Base-by-base conservation (phyloP, 2,113 vertebrate species). In the Triplophysa dalaica region DNA sequence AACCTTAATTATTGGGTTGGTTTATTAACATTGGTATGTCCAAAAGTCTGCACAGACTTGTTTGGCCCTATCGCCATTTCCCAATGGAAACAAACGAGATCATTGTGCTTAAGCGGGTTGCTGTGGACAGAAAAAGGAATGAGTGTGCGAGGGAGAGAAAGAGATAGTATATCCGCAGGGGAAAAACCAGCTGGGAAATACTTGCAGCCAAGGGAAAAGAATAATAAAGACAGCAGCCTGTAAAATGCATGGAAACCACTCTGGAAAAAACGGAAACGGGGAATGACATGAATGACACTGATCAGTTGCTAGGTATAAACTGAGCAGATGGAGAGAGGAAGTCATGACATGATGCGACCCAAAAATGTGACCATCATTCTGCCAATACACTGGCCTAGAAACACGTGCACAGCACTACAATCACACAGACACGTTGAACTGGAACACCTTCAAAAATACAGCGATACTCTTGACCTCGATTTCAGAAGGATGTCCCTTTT, bases 81-180 rank as follows among this genome's bases (percentile, higher is more conserved):
- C 60, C 77, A 16, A 14, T 56, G 8, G 17, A 38, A 78, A 74
- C 50, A 82, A 82, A 67, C 45, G 41, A 67, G 70, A 68, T 21
- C 72, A 63, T 75, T 79, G 63, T 69, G 56, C 56, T 69, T 16
- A 1, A 48, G 38, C 8, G 52, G 76, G 72, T 29, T 67, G 41
- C 75, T 79, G 33, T 58, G 66, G 43, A 19, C 43, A 45, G 0
- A 81, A 72, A 78, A 10, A 6, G 52, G 68, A 11, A 50, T 9
- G 29, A 63, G 1, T 9, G 45, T 58, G 50, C 1, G 24, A 63
- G 8, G 24, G 24, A 70, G 4, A 45, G 16, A 74, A 43, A 75
- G 58, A 79, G 68, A 81, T 79, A 69, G 50, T 60, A 76, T 79
- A 81, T 79, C 58, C 19, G 69, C 48, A 21, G 45, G 81, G 67